Evolutionary conservation across 2,797 vertebrate species (phyloP).

Genomic region (Lacerta viridis): DNA sequence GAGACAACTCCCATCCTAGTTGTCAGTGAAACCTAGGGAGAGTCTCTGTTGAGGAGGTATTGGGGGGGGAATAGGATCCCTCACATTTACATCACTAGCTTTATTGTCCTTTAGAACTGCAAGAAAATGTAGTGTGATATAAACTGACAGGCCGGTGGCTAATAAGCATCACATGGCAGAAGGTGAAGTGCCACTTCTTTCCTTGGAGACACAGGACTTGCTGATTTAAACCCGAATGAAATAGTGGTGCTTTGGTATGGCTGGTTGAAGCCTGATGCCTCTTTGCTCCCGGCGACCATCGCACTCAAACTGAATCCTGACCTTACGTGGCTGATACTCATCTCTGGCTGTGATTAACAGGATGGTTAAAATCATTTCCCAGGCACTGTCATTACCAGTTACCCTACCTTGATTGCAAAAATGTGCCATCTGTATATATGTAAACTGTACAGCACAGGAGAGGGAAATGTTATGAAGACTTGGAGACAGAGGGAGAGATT

Average conservation of each 20-base stretch:
- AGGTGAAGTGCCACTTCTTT: not conserved
- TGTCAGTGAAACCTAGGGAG: too few relatives aligned
- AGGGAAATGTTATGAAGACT: conserved; percentile 6
- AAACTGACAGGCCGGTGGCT: not conserved
- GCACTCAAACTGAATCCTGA: not conserved
- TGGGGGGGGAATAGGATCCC: too few relatives aligned
- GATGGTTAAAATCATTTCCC: not conserved
- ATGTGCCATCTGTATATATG: not conserved
- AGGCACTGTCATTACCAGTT: conserved; percentile 30
- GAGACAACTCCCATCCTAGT: too few relatives aligned
- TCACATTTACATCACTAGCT: not conserved
- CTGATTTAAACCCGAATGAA: conserved; percentile 17
- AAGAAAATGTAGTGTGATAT: conserved; percentile 14
- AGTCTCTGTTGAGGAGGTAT: too few relatives aligned
- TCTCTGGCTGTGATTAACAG: not conserved
- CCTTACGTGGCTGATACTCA: not conserved
- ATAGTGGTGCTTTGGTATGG: not conserved
- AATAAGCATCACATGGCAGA: not conserved
- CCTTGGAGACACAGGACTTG: not conserved
- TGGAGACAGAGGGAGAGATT: conserved; percentile 26
- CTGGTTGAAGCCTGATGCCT: not conserved
- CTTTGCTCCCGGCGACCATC: not conserved
- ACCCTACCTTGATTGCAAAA: conserved; percentile 6
- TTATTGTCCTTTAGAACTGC: not conserved
- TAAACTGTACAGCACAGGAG: not conserved